Evolutionary conservation across 1,140 invertebrate species (phyloP).

Genomic region (Tetramorium simillimum): DNA sequence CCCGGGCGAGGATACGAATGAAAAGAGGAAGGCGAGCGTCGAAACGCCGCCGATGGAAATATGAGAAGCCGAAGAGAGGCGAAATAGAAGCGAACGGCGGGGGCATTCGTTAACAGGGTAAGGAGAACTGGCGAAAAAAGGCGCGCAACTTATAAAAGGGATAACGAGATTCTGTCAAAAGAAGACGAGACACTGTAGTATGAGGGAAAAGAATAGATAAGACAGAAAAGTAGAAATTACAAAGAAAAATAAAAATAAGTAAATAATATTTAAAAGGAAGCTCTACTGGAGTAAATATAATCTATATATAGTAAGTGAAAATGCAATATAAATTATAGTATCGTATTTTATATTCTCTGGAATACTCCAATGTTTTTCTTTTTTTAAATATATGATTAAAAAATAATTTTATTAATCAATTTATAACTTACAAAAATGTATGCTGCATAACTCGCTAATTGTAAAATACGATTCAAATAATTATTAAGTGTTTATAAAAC

Average conservation of each 20-base stretch:
- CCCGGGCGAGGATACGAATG: constrained; percentile 75
- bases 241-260: background rate
- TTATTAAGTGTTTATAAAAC: background rate
- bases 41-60: constrained; percentile 74
- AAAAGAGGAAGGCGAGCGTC: constrained; percentile 74
- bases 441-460: background rate
- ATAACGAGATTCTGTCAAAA: constrained; percentile 30
- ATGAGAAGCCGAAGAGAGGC: constrained; percentile 75
- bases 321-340: background rate
- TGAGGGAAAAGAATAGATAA: background rate
- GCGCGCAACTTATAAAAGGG: constrained; percentile 49
- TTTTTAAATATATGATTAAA: background rate
- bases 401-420: constrained; percentile 7
- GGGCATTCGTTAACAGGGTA: constrained; percentile 65
- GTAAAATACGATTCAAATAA: background rate
- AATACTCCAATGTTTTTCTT: background rate
- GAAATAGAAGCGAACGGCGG: constrained; percentile 75
- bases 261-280: no score
- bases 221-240: background rate
- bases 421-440: background rate
- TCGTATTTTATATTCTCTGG: background rate
- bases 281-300: background rate
- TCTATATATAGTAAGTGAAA: background rate
- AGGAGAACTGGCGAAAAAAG: constrained; percentile 41
- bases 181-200: constrained; percentile 29